phyloP scores from a whole-genome alignment of 1,140 invertebrate species.

The Lepidurus apus region DNA sequence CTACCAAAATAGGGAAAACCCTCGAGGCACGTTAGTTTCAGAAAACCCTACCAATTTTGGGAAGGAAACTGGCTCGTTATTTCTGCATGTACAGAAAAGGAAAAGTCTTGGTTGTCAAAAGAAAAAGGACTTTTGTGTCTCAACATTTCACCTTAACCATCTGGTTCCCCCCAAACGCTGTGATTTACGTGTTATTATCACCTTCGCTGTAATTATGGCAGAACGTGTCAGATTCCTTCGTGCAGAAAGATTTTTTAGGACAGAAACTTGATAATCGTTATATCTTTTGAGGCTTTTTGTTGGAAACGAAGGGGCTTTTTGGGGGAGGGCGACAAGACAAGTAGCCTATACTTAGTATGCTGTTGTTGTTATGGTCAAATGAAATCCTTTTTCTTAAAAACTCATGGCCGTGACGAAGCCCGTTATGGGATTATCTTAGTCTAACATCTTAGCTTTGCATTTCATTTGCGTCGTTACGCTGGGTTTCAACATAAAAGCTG shows the following conservation, averaged over 20 bases:
- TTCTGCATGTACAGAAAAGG: neutral
- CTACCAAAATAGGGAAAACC: neutral
- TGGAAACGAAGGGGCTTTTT: neutral
- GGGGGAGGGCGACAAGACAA: neutral
- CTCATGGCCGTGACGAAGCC: neutral
- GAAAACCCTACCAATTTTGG: constrained; percentile 2
- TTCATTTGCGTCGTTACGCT: neutral
- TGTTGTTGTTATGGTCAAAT: neutral
- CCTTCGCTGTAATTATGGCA: neutral
- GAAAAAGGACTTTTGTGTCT: neutral
- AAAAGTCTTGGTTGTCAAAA: neutral
- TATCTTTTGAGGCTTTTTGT: constrained; percentile 1
- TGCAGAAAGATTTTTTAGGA: neutral
- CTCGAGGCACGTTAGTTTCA: neutral
- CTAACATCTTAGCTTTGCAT: neutral
- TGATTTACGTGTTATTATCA: neutral
- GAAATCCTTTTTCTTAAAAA: neutral
- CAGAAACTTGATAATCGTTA: constrained; percentile 13
- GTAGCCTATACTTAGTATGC: neutral
- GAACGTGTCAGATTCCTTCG: neutral
- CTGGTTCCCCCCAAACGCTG: neutral
- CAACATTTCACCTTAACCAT: neutral
- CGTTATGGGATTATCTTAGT: constrained; percentile 9
- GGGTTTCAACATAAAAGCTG: neutral
- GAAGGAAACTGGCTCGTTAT: neutral